Percentiles rank a stretch among this genome's conserved stretches.
Evolutionary conservation across 2,797 vertebrate species (phyloP).

Genomic region (Cirrhinus mrigala): DNA sequence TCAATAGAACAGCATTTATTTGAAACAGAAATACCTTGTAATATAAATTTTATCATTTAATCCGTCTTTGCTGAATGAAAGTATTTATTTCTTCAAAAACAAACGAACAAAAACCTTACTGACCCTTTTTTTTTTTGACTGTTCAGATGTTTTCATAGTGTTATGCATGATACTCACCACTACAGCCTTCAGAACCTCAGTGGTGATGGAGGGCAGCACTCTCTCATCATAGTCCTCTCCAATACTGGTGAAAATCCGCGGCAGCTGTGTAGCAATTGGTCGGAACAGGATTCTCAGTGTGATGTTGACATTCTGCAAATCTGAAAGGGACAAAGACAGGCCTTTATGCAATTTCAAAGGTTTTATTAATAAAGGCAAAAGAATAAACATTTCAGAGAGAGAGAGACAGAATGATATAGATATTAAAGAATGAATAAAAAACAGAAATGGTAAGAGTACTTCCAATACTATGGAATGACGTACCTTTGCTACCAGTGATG

Average conservation of each 20-base stretch:
- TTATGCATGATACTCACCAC: conserved; percentile 83
- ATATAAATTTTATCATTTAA: neutral
- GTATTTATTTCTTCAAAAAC: neutral
- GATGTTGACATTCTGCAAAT: conserved; percentile 99
- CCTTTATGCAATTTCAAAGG: neutral
- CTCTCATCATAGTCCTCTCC: conserved; percentile 98
- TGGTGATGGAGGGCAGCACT: conserved; percentile 96
- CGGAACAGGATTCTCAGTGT: conserved; percentile 95
- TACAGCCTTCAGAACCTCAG: conserved; percentile 95
- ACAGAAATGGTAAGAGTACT: neutral
- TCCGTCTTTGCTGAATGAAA: neutral
- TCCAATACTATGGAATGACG: neutral
- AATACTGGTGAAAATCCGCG: conserved; percentile 94
- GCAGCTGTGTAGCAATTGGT: conserved; percentile 87
- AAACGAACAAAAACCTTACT: neutral
- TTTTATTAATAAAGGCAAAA: neutral
- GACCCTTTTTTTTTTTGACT: neutral
- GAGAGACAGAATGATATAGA: neutral
- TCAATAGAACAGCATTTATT: neutral
- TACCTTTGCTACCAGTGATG: conserved; percentile 98
- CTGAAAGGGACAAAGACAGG: conserved; percentile 68
- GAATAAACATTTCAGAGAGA: too few species aligned
- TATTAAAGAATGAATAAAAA: neutral
- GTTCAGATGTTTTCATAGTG: neutral
- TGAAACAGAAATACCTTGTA: neutral